Percentiles rank a stretch among this genome's conserved stretches.
phyloP scores from a whole-genome alignment of 2,797 vertebrate species.

The Anableps anableps region DNA sequence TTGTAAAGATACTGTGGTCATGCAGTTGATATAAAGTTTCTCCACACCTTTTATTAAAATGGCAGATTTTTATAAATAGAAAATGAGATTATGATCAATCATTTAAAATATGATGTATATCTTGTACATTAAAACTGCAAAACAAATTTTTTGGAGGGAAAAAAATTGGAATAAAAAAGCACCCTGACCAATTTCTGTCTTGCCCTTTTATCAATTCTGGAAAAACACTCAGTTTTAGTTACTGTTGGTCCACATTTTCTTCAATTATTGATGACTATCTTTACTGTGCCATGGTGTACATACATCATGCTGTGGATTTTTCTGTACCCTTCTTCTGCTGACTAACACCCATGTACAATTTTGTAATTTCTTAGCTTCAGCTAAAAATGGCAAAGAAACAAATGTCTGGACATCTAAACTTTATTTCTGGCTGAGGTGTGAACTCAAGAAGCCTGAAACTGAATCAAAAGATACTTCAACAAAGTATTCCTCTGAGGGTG shows the following conservation, averaged over 20 bases:
- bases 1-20: not conserved
- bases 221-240: not conserved
- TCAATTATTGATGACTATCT: not conserved
- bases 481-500: not conserved
- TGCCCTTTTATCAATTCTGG: not conserved
- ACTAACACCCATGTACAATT: not conserved
- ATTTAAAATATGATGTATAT: not conserved
- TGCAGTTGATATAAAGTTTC: not conserved
- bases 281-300: not conserved
- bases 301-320: not conserved
- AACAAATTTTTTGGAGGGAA: not conserved
- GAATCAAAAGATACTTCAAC: not conserved
- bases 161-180: not conserved
- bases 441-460: not conserved
- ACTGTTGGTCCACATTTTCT: not conserved
- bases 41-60: not conserved
- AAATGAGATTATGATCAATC: not conserved
- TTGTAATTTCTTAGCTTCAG: not conserved
- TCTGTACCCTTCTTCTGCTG: not conserved
- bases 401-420: not conserved
- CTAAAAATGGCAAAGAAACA: not conserved
- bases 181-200: not conserved
- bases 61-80: not conserved
- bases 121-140: too few relatives aligned
- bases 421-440: not conserved